These are phyloP conservation scores for Dolichoris vasculosae DNA, from an alignment of 1,140 invertebrate genomes.

Conservation along the genomic window DNA sequence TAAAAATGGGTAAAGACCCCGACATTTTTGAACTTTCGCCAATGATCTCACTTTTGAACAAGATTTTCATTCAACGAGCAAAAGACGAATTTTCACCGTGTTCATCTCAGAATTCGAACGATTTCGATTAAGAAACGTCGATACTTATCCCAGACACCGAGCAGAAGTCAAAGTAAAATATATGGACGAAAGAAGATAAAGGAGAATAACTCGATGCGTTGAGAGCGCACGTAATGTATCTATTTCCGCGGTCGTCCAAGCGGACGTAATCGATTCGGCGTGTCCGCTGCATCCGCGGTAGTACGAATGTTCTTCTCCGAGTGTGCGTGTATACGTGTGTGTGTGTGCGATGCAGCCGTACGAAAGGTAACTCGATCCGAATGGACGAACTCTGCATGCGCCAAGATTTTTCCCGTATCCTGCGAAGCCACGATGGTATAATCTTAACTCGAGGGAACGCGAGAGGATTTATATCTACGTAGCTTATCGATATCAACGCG, in stretches of 20 bases:
- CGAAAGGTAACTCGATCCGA: background rate
- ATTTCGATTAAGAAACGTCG: slow-evolving; percentile 41
- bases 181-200: background rate
- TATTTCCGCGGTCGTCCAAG: slow-evolving; percentile 24
- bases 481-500: background rate
- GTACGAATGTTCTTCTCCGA: background rate
- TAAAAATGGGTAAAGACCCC: background rate
- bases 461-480: background rate
- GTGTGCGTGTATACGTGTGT: background rate
- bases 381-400: background rate
- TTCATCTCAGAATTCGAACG: background rate
- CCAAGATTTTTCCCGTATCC: background rate
- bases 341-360: background rate
- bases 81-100: background rate
- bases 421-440: background rate
- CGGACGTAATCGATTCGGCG: slow-evolving; percentile 22
- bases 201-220: background rate
- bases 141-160: slow-evolving; percentile 17
- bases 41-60: background rate
- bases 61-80: background rate
- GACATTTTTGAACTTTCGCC: background rate
- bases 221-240: slow-evolving; percentile 38
- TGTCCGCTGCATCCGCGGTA: background rate
- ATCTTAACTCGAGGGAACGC: background rate
- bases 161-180: background rate